Base-by-base conservation (phyloP, 2,888 invertebrate species). In the Sarcophaga carnaria region DNA sequence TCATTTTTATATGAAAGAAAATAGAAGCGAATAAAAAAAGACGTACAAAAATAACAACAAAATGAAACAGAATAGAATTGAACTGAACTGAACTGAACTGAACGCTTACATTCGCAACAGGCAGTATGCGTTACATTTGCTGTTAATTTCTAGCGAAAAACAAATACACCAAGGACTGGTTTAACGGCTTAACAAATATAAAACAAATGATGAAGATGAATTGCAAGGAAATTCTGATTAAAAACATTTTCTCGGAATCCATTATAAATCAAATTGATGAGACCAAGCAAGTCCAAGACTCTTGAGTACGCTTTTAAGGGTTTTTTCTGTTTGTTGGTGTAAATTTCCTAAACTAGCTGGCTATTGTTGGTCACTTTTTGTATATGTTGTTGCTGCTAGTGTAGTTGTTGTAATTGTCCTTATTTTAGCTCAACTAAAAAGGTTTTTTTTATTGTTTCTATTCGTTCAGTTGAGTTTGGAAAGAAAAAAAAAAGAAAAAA, bases 401-500 rank as follows among this genome's bases (percentile, higher is more conserved):
- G 72, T 63, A 74, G 62, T 72, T 81, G 71, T 64, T 27, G 47
- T 54, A 71, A 27, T 64, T 85, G 27, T 17, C 78, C 47, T 70
- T 63, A 82, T 81, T 78, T 72, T 77, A 70, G 70, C 64, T 79
- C 83, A 86, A 87, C 66, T 81, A 78, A 81, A 54, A 79, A 75
- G 84, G 8, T 37, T 37, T 37, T 37, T 87, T 70, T 85, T 85
- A 87, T 83, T 85, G 83, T 85, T 85, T 86, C 70, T 86, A 45
- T 80, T 89, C 86, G 75, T 54, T 63, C 74, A 71, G 47, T 47
- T 72, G 14, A 17, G 14, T 54, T 54, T 8, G 8, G 4, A 54
- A 54, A 14, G 22, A 22, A 22, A 49, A 49, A 12, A 49, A 1
- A 12, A 54, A 54, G 14, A 17, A 54, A 54, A 54, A 54, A 79